Base-by-base conservation (phyloP, 1,140 invertebrate genomes). In the Ceratoteleas bidentatus region DNA sequence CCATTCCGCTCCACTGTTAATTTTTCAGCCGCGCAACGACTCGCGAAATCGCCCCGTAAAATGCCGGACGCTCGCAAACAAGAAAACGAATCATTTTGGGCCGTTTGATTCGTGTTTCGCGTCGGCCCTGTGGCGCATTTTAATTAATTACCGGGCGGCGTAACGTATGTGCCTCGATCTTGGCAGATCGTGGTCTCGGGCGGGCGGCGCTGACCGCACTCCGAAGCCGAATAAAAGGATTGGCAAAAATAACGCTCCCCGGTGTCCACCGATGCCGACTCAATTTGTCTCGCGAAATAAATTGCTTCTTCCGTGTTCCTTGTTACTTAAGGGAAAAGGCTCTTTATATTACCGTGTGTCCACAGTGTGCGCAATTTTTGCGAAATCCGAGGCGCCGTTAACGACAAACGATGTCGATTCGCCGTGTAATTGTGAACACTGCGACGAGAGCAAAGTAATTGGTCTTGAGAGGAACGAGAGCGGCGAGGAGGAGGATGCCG, bases 401-500 rank as follows among this genome's bases (percentile, higher is more conserved):
- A 72, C 81, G 65, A 72, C 69, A 75, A 83, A 78, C 64, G 75
- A 83, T 72, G 81, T 75, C 75, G 75, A 83, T 83, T 79, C 70
- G 49, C 58, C 81, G 15, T 91, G 90, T 78, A 83, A 86, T 83
- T 91, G 90, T 70, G 78, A 86, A 56, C 69, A 87, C 65, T 91
- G 89, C 58, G 58, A 86, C 5, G 75, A 81, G 24, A 79, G 61
- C 43, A 84, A 78, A 84, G 81, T 85, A 64, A 85, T 85, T 54
- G 85, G 77, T 73, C 74, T 83, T 62, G 69, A 74, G 64, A 65
- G 81, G 34, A 73, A 85, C 33, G 74, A 85, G 14, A 85, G 47
- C 64, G 54, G 24, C 13, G 14, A 43, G 16, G 72, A 60, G 6
- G 87, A 87, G 64, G 85, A 87, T 57, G 52, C 40, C n/a, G 85